These are phyloP conservation scores for Pseudococcus jackbeardsleyi DNA, from an alignment of 2,888 invertebrate genomes.

Conservation along the genomic window DNA sequence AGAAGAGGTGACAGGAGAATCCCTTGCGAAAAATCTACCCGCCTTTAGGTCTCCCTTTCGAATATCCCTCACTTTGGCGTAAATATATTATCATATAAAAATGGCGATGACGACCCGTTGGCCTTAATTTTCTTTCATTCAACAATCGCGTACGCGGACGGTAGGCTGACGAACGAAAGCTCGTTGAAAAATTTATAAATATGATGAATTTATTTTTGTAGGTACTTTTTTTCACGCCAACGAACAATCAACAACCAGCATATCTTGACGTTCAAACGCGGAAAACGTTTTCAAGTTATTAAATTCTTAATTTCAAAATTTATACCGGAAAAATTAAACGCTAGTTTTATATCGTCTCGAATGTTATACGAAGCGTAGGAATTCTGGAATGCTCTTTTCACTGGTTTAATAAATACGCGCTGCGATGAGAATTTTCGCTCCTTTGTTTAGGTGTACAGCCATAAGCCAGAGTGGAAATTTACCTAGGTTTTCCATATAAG, in stretches of 20 bases:
- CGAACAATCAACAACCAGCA: background rate
- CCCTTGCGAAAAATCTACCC: conserved; percentile 59
- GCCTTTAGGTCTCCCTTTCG: conserved; percentile 42
- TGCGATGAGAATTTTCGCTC: background rate
- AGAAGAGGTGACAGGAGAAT: conserved; percentile 64
- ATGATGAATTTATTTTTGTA: conserved; percentile 8
- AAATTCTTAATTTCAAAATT: conserved; percentile 52
- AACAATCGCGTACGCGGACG: conserved; percentile 7
- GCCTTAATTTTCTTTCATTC: conserved; percentile 57
- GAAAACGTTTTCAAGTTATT: conserved; percentile 41
- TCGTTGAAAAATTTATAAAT: conserved; percentile 8
- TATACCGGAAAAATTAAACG: conserved; percentile 46
- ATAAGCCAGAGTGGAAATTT: background rate
- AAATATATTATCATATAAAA: conserved; percentile 60
- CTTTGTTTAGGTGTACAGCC: background rate
- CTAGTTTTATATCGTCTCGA: conserved; percentile 49
- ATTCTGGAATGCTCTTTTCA: conserved; percentile 16
- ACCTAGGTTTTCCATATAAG: background rate
- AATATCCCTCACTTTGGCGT: conserved; percentile 53
- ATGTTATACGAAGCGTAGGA: conserved; percentile 28
- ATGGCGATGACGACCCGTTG: conserved; percentile 65
- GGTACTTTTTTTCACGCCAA: background rate
- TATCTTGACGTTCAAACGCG: conserved; percentile 4
- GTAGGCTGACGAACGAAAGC: background rate
- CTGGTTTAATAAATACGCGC: conserved; percentile 42